Evolutionary conservation across 1,140 invertebrate genomes (phyloP), one percentile per base, ranked within the genome.

Genomic region (Harlomillsia oculata): DNA sequence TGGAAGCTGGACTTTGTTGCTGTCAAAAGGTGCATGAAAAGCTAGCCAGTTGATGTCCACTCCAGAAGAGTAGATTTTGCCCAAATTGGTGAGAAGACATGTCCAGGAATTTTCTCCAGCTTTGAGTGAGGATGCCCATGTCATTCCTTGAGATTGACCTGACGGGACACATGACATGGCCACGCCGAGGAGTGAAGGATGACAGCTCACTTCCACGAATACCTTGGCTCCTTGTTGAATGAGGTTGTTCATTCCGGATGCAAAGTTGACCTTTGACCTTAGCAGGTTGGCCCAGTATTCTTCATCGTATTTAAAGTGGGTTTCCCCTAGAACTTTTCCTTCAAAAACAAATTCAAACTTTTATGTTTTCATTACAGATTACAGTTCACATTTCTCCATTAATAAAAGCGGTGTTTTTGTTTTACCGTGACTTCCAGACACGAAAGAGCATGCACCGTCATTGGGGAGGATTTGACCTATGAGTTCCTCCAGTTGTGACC

Each of bases 241-340:
- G 5, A 32, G 28, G 14, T 16, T 20, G 30, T 48, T 30, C 5
- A 32, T 20, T 21, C 28, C 18, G 2, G 18, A 2, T 14, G 28
- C 1, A 6, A 48, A 48, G 16, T 32, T 32, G 1, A 34, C 23
- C 1, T 28, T 16, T 13, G 21, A 20, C 2, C 9, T 34, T 14
- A 48, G 34, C 28, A 48, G 6, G 16, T 30, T 8, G 13, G 13
- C 21, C 45, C 45, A 48, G 14, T 48, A 48, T 9, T 48, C 45
- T 20, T 48, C 45, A 29, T 48, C 45, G 14, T 48, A 48, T 30
- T 48, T 48, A 29, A 48, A 48, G 34, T 48, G 45, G 2, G 28
- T 32, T 18, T 48, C 45, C 8, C 45, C 45, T 9, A 48, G 6
- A 1, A 30, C 28, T 32, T 32, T 32, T 21, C 28, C 45, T 2